Conservation (phyloP, 2,113 vertebrate species). For the Ciconia maguari region DNA sequence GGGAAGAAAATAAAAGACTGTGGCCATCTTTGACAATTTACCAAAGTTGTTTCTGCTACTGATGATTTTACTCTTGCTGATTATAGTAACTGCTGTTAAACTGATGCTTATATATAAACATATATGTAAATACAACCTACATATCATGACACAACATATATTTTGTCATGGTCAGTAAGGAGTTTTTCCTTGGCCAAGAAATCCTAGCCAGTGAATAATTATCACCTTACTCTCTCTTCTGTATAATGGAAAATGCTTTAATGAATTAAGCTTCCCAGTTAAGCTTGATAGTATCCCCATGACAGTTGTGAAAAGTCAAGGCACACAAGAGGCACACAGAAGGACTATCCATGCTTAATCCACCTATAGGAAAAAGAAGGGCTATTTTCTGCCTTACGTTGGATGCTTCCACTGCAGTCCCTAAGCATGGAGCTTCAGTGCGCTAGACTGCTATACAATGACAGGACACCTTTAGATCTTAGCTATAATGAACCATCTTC, state of each 20-base stretch:
- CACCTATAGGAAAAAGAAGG: background rate
- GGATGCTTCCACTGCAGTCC: background rate
- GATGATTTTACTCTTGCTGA: background rate
- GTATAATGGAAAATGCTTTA: background rate
- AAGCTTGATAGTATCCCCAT: background rate
- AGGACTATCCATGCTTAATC: background rate
- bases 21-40: background rate
- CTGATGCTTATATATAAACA: background rate
- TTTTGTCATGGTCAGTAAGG: background rate
- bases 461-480: background rate
- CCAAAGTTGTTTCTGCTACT: background rate
- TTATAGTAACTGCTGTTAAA: background rate
- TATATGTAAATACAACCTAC: background rate
- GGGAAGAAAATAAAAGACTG: background rate
- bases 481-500: accelerated
- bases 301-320: background rate
- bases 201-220: background rate
- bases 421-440: background rate
- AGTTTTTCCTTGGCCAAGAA: background rate
- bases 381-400: background rate
- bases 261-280: background rate
- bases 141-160: background rate
- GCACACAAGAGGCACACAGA: background rate
- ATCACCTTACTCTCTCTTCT: background rate
- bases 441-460: accelerated